Evolutionary conservation across 2,797 vertebrate genomes (phyloP).

Genomic region (Podarcis siculus): DNA sequence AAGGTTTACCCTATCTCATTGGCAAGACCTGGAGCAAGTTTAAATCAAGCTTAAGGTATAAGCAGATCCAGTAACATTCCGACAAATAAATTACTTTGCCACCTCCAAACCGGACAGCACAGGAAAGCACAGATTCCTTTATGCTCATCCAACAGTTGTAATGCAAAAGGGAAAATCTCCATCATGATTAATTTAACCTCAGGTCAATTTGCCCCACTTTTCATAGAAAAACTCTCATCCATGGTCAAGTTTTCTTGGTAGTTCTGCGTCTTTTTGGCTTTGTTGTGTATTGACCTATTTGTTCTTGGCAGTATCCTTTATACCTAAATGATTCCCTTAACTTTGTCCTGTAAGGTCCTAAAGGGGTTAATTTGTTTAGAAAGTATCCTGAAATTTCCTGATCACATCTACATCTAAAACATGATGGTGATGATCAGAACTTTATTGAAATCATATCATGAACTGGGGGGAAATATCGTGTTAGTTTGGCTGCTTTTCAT

Average conservation of each 20-base stretch:
- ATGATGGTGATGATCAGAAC: neutral
- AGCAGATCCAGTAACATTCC: neutral
- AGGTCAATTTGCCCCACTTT: constrained; percentile 47
- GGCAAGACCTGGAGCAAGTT: neutral
- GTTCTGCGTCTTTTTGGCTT: neutral
- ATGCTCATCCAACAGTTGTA: constrained; percentile 27
- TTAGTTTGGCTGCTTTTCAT: neutral
- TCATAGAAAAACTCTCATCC: constrained; percentile 19
- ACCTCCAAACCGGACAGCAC: neutral
- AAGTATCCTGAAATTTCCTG: neutral
- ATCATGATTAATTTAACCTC: constrained; percentile 50
- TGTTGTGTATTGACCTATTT: constrained; percentile 4
- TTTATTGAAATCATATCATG: neutral
- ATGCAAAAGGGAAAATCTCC: constrained; percentile 39
- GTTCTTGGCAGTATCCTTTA: constrained; percentile 6
- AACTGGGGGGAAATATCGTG: neutral
- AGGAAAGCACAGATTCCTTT: constrained; percentile 25
- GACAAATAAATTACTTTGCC: neutral
- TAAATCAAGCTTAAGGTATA: neutral
- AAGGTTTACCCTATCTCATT: neutral
- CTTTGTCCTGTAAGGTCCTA: neutral
- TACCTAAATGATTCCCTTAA: neutral
- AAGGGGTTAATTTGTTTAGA: neutral
- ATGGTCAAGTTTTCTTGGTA: neutral
- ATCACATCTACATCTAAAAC: neutral